Evolutionary conservation across 2,888 invertebrate species (phyloP), one percentile per base, ranked within the genome.

Genomic region (Epistrophe eligans): DNA sequence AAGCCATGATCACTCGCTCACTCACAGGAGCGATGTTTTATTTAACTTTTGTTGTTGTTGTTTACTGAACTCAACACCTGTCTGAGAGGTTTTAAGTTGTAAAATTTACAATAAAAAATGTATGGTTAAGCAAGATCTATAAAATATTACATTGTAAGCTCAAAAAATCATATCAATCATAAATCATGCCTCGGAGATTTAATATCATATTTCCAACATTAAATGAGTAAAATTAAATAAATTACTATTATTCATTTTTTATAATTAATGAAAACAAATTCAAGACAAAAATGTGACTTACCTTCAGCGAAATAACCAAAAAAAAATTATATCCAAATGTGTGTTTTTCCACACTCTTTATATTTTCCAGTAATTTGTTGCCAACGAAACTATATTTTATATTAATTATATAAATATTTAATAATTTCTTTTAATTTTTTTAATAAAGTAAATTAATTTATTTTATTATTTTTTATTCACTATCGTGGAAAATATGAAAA

Each of bases 321-420:
- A 48, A 45, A 77, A 80, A 58, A 71, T 79, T 79, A 79, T 79
- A 79, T 79, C 84, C 81, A 77, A 81, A 19, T 70, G 48, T 50
- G 24, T 57, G 19, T 19, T 73, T 81, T 67, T 70, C 81, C 72
- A 70, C 76, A 38, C 76, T 76, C 52, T 50, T 57, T 24, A 24
- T 28, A 24, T 28, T 72, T 80, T 77, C 70, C 55, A 55, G 60
- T 15, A 67, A 50, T 50, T 43, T 45, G 0, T 52, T 43, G 40
- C 67, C 66, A 66, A 67, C 38, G 50, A 50, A 50, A 50, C 67
- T 67, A 19, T 9, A 35, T 50, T 50, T 66, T 32, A 4, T 17
- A 48, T 38, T 17, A 48, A 28, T 32, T 74, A 13, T 38, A 50
- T 19, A 45, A 28, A 32, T 67, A 70, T 70, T 64, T 17, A 24